phyloP scores from a whole-genome alignment of 64 coral and sea anemone genomes.

The Montipora capricornis region DNA sequence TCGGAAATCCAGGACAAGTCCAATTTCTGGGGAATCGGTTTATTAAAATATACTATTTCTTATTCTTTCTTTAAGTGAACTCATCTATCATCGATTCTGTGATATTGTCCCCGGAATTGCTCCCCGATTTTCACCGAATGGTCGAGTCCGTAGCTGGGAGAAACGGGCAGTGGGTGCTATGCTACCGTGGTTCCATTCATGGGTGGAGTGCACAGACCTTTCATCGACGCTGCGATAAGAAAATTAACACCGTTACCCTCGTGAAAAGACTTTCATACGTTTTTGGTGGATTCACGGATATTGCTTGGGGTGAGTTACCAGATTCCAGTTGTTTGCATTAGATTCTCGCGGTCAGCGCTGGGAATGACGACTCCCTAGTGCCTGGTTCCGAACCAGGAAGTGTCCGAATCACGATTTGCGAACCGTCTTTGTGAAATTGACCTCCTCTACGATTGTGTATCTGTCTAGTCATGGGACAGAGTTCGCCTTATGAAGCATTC shows the following conservation, averaged over 20 bases:
- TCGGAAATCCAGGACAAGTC: too few relatives aligned
- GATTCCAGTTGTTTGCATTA: background rate
- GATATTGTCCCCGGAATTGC: background rate
- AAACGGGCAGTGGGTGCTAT: background rate
- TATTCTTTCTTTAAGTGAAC: background rate
- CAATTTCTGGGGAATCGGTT: too few relatives aligned
- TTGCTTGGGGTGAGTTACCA: background rate
- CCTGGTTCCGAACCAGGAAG: too few relatives aligned
- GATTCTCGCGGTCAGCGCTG: background rate
- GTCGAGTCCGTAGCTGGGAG: background rate
- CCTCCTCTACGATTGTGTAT: too few relatives aligned
- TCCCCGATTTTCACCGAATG: background rate
- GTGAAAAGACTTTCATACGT: background rate
- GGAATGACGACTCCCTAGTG: too few relatives aligned
- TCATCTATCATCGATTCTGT: background rate
- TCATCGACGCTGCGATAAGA: background rate
- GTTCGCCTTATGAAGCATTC: too few relatives aligned
- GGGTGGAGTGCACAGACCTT: background rate
- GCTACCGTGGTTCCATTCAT: background rate
- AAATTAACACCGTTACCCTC: background rate
- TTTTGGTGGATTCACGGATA: background rate
- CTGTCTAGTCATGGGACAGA: too few relatives aligned
- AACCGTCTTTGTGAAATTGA: too few relatives aligned
- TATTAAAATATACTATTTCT: too few relatives aligned
- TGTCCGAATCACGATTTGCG: too few relatives aligned